Base-by-base conservation (phyloP, 2,888 invertebrate species). In the Heliconius ethilla region DNA sequence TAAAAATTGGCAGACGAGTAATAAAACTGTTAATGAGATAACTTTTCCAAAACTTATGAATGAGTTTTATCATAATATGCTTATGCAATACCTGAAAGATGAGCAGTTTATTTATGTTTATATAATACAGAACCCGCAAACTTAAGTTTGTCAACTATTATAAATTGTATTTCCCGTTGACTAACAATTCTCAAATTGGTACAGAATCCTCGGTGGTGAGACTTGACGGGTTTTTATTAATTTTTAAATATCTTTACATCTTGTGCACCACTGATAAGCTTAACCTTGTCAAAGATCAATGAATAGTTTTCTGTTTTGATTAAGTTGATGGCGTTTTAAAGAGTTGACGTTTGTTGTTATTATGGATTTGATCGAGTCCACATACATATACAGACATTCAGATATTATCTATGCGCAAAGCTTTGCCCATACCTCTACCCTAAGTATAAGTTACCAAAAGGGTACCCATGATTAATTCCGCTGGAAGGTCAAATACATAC, bases 401-500 rank as follows among this genome's bases (percentile, higher is more conserved):
- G 67, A 72, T 55, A 7, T 59, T 59, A 59, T 59, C 7, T 59
- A n/a, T n/a, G 33, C 15, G 11, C 33, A 72, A 72, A 59, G 45
- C n/a, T n/a, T n/a, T 25, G 29, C 7, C 22, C 22, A n/a, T 65
- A 59, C 55, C 63, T 55, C 55, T 72, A 78, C 55, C 66, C 25
- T 40, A 59, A 29, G 13, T 40, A 75, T 62, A 66, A 75, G 66
- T 75, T 70, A 70, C 63, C 75, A 66, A 78, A 78, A 78, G 75
- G 78, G 78, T 70, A 70, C 45, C 65, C 78, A 51, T 75, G 75
- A 78, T 78, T 78, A 78, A 78, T 78, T 78, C 75, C 59, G 55
- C 66, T 59, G 66, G 45, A 75, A 78, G 75, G 75, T 78, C 78
- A 78, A 75, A 78, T 73, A 67, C 67, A 72, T 65, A 78, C 62